Conservation (phyloP, 2,888 invertebrate genomes). For the Trissolcus japonicus region DNA sequence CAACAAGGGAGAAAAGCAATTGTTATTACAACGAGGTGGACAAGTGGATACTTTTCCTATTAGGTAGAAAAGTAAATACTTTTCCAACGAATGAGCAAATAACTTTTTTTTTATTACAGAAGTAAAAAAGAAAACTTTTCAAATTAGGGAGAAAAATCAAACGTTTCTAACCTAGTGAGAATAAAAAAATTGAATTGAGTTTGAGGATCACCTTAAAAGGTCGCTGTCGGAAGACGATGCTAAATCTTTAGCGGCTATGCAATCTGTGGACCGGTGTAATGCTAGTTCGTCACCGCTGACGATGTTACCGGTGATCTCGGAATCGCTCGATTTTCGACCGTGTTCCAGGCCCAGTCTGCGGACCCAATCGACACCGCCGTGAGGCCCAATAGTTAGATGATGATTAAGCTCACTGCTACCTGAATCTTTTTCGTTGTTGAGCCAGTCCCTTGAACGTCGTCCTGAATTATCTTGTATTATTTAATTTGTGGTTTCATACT, state of each 20-base stretch:
- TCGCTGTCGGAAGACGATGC: conserved; percentile 80
- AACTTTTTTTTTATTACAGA: too few species aligned
- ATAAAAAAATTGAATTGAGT: not conserved
- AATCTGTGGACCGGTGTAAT: conserved; percentile 87
- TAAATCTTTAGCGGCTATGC: conserved; percentile 83
- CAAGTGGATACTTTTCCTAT: too few species aligned
- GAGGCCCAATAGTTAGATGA: conserved; percentile 81
- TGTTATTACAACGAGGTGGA: too few species aligned
- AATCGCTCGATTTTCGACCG: conserved; percentile 75
- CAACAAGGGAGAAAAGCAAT: too few species aligned
- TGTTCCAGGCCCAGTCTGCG: conserved; percentile 78
- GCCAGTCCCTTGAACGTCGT: conserved; percentile 71
- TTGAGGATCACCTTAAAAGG: conserved; percentile 74
- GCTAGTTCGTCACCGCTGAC: conserved; percentile 77
- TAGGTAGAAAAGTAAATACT: too few species aligned
- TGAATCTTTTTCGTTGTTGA: conserved; percentile 68
- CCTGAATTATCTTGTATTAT: conserved; percentile 57
- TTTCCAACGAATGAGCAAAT: too few species aligned
- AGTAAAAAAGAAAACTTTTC: too few species aligned
- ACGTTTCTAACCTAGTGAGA: not conserved
- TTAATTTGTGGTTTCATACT: too few species aligned
- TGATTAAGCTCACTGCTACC: conserved; percentile 74
- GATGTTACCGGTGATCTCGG: conserved; percentile 71
- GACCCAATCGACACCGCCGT: conserved; percentile 83
- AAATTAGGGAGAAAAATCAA: not conserved